A percentile compares a stretch with the other conserved stretches of the same genome.
Conservation (phyloP, 1,140 invertebrate species). For the Psix sp. region DNA sequence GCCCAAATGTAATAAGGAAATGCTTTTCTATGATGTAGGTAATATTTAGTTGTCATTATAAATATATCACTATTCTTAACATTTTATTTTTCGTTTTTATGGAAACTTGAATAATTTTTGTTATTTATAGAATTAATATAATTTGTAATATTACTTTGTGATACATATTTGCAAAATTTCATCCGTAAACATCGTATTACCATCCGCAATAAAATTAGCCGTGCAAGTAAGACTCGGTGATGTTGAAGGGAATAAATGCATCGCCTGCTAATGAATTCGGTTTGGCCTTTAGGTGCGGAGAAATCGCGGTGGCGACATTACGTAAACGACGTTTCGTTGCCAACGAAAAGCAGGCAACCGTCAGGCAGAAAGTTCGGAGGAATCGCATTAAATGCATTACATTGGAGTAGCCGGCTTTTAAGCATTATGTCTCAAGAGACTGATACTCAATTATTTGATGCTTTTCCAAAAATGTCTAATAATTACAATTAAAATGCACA, state of each 20-base stretch:
- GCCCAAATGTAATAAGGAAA: no score
- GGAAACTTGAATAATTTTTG: no score
- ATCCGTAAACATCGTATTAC: conserved; percentile 29
- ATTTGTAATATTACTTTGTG: conserved; percentile 8
- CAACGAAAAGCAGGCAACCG: conserved; percentile 65
- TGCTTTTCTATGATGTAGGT: no score
- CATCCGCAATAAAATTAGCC: conserved; percentile 43
- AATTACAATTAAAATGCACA: no score
- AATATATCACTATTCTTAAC: no score
- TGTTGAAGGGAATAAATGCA: conserved; percentile 49
- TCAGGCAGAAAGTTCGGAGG: conserved; percentile 63
- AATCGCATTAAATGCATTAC: conserved; percentile 71
- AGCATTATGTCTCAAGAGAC: conserved; percentile 39
- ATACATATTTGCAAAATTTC: conserved; percentile 27
- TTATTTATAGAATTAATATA: conserved; percentile 13
- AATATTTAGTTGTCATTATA: no score
- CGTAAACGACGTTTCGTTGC: conserved; percentile 65
- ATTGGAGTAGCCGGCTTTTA: conserved; percentile 39
- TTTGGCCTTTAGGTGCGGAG: conserved; percentile 42
- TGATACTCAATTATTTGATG: conserved; percentile 68
- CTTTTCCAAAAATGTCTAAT: no score
- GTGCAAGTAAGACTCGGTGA: conserved; percentile 28
- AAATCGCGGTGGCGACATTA: conserved; percentile 46
- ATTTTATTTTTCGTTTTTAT: no score
- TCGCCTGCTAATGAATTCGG: conserved; percentile 50